Percentiles rank a stretch among this genome's conserved stretches.
These are phyloP conservation scores for Isichthys henryi DNA, from an alignment of 2,113 vertebrate species.

Conservation along the genomic window DNA sequence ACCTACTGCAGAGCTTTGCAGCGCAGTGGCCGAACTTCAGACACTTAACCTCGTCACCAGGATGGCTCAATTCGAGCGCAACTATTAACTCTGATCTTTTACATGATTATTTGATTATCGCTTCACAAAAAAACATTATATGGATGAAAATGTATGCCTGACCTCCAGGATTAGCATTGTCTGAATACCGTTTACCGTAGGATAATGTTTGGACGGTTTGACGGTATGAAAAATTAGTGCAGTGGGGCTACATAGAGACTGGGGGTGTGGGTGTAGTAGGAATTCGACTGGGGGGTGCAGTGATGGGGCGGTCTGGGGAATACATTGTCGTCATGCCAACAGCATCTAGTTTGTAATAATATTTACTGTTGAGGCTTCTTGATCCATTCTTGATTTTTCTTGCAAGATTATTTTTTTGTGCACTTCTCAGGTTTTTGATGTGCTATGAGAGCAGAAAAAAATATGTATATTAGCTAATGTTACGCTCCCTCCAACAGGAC, in stretches of 20 bases:
- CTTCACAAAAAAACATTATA: neutral
- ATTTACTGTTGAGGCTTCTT: neutral
- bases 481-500: too few relatives aligned
- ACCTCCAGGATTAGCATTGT: neutral
- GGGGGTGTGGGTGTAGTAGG: neutral
- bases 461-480: neutral
- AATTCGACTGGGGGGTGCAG: neutral
- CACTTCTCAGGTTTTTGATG: neutral
- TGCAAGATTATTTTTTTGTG: neutral
- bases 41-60: neutral
- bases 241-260: neutral
- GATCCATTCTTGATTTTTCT: neutral
- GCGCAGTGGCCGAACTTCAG: neutral
- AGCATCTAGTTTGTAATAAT: neutral
- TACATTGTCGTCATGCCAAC: neutral
- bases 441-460: neutral
- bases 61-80: neutral
- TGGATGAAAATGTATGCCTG: neutral
- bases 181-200: neutral
- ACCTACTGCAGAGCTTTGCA: neutral
- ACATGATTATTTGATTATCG: too few relatives aligned
- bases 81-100: neutral
- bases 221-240: neutral
- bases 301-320: neutral
- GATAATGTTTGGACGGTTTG: neutral